Base-by-base conservation (phyloP, 2,888 invertebrate species). In the Opisthograptis luteolata region DNA sequence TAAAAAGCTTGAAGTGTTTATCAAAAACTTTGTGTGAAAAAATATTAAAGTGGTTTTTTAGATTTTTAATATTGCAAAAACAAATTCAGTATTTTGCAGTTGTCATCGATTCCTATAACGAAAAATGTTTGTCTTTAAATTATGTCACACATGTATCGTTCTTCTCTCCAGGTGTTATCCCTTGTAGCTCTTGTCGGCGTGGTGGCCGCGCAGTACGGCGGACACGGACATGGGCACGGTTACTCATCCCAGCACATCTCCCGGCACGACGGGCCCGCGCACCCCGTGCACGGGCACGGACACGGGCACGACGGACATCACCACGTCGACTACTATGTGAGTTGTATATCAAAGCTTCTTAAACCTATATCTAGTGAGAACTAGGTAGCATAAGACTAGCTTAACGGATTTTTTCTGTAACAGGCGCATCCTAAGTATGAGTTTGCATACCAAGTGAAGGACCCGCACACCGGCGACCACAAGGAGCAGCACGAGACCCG, bases 381-480 rank as follows among this genome's bases (percentile, higher is more conserved):
- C n/a, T n/a, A n/a, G n/a, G n/a, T n/a, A n/a, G n/a, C n/a, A n/a
- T n/a, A n/a, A n/a, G n/a, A n/a, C n/a, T n/a, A n/a, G n/a, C n/a
- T n/a, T n/a, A n/a, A n/a, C n/a, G n/a, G 19, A n/a, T 20, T 31
- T 3, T 19, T 9, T 25, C 10, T 55, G 8, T 39, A 41, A 5
- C 58, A 81, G 80, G 65, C 90, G 5, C 80, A 91, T 60, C 81
- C 81, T 2, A 79, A 80, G 47, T 82, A 79, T 55, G 72, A 79
- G 20, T 81, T 91, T 53, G 80, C 66, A 31, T 81, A 81, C 73
- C 74, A 80, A 60, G 80, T 82, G 27, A 67, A 71, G 25, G 92
- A 92, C 68, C 84, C 79, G 14, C 89, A 91, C 70, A 92, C 91
- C 36, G 88, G 89, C 1, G 92, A 92, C 73, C 76, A 79, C 65